Percentiles rank a stretch among this genome's conserved stretches.
Conservation (phyloP, 2,888 invertebrate species). For the Oxyscelio sp. region DNA sequence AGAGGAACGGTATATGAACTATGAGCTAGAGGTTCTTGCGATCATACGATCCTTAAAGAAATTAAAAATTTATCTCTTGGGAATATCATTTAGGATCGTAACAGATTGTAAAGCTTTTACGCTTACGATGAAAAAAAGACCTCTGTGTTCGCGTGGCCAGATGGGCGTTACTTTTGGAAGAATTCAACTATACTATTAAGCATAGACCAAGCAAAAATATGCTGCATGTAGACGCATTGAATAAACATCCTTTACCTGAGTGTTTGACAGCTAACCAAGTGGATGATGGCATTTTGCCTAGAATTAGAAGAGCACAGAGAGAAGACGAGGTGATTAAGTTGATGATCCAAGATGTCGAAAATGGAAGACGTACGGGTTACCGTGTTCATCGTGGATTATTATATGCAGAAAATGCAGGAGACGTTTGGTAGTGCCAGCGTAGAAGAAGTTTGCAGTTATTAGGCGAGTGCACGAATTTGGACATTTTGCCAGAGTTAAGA, state of each 20-base stretch:
- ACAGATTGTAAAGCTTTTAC: constrained; percentile 77
- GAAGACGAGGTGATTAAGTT: too few relatives aligned
- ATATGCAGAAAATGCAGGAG: constrained; percentile 36
- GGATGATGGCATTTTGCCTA: constrained; percentile 50
- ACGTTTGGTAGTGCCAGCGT: constrained; percentile 45
- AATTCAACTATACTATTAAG: too few relatives aligned
- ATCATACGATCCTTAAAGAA: constrained; percentile 72
- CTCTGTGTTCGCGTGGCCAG: constrained; percentile 1
- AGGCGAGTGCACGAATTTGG: constrained; percentile 44
- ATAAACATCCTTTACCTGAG: constrained; percentile 71
- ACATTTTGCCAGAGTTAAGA: constrained; percentile 36
- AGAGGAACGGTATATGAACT: constrained; percentile 76
- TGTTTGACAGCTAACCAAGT: constrained; percentile 36
- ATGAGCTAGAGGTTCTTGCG: constrained; percentile 74
- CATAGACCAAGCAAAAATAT: constrained; percentile 72
- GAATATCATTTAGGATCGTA: too few relatives aligned
- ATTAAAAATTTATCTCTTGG: too few relatives aligned
- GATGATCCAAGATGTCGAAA: too few relatives aligned
- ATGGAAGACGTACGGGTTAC: too few relatives aligned
- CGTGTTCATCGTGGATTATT: constrained; percentile 45
- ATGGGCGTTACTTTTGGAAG: constrained; percentile 33
- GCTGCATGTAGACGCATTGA: constrained; percentile 77
- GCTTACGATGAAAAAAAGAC: constrained; percentile 75
- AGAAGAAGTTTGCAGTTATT: constrained; percentile 38
- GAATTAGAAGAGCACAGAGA: constrained; percentile 45